Conservation (phyloP, 2,113 vertebrate species). For the Benitochromis conjunctus region DNA sequence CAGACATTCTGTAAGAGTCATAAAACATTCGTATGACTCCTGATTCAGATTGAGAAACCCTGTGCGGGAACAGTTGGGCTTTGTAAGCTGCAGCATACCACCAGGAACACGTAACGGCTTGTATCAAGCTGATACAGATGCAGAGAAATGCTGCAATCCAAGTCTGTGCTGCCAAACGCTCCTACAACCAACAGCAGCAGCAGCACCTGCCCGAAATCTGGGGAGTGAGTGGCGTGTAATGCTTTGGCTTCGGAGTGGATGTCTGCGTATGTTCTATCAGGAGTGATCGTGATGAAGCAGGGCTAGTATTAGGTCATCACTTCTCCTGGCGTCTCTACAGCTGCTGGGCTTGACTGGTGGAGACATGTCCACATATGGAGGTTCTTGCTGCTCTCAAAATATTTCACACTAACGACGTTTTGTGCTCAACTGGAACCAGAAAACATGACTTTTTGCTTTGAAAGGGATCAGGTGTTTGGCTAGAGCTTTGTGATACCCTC, state of each 20-base stretch:
- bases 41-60: constrained; percentile 5
- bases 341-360: constrained; percentile 55
- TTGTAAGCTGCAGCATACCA: constrained; percentile 49
- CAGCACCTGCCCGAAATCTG: constrained; percentile 68
- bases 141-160: constrained; percentile 45
- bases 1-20: background rate
- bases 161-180: constrained; percentile 45
- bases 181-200: constrained; percentile 65
- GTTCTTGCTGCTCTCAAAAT: constrained; percentile 44
- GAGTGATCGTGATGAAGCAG: constrained; percentile 66
- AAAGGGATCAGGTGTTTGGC: background rate
- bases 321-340: constrained; percentile 56
- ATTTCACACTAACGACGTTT: constrained; percentile 17
- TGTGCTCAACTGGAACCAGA: constrained; percentile 21
- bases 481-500: background rate
- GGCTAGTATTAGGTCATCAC: constrained; percentile 65
- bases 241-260: constrained; percentile 35
- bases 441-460: background rate
- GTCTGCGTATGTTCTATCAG: constrained; percentile 43
- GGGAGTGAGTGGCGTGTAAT: constrained; percentile 51
- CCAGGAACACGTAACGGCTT: constrained; percentile 36
- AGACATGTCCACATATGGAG: constrained; percentile 69
- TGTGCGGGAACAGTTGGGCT: constrained; percentile 2
- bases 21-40: background rate
- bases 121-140: constrained; percentile 64